Evolutionary conservation across 2,113 vertebrate genomes (phyloP).

Genomic region (Aspiorhynchus laticeps): DNA sequence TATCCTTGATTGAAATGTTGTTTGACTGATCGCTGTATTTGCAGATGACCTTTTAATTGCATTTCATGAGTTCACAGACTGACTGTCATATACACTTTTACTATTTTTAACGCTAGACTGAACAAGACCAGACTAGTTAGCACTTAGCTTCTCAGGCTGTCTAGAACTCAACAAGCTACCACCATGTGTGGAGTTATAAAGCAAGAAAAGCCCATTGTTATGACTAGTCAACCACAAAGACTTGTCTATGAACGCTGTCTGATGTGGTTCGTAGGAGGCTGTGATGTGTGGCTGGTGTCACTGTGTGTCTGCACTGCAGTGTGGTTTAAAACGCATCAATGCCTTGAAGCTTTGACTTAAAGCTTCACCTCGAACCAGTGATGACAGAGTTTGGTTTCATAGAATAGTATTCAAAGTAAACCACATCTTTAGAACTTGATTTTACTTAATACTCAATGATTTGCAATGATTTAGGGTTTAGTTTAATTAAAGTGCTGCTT

Average conservation of each 20-base stretch:
- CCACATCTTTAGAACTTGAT: neutral
- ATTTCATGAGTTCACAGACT: neutral
- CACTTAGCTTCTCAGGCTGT: conserved; percentile 36
- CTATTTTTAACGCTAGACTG: conserved; percentile 14
- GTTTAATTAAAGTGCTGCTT: neutral
- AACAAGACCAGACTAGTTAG: conserved; percentile 35
- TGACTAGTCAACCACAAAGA: conserved; percentile 58
- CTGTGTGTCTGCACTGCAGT: neutral
- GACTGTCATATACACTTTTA: neutral
- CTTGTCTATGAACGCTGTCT: conserved; percentile 46
- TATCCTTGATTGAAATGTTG: neutral
- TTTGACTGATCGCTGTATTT: neutral
- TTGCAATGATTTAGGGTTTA: neutral
- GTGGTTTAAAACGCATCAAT: neutral
- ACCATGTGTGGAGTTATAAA: conserved; percentile 45
- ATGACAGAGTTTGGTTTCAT: neutral
- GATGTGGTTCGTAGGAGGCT: conserved; percentile 52
- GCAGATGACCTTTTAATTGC: neutral
- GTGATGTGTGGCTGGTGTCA: conserved; percentile 11
- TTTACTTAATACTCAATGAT: neutral
- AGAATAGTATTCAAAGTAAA: neutral
- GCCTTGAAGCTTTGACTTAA: conserved; percentile 18
- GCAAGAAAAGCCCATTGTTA: conserved; percentile 59
- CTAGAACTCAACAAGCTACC: conserved; percentile 43
- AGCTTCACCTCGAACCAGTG: neutral